phyloP scores from a whole-genome alignment of 2,888 invertebrate genomes.

The Rhimphoctona megacephalus region DNA sequence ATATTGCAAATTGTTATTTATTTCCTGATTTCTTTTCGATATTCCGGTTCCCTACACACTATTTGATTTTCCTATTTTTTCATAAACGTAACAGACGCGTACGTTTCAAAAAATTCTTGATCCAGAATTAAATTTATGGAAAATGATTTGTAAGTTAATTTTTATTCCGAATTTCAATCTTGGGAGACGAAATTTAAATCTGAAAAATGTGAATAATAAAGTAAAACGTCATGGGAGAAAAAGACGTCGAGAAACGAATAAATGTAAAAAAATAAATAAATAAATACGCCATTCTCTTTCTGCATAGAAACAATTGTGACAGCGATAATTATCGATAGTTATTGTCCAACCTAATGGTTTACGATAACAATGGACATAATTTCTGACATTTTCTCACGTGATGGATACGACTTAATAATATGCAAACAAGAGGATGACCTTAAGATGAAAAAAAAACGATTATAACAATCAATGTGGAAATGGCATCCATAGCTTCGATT shows the following conservation, averaged over 20 bases:
- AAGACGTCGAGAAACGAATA: not conserved
- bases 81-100: no score
- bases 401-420: constrained; percentile 36
- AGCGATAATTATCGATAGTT: constrained; percentile 25
- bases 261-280: not conserved
- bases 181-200: not conserved
- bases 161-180: not conserved
- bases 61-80: no score
- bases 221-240: not conserved
- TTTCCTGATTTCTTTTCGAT: no score
- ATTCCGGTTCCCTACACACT: no score
- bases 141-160: not conserved
- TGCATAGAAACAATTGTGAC: not conserved
- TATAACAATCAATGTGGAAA: constrained; percentile 47
- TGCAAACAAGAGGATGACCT: constrained; percentile 40
- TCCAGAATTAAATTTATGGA: no score
- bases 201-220: not conserved
- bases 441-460: constrained; percentile 16
- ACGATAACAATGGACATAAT: constrained; percentile 43
- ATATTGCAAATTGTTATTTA: no score
- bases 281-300: not conserved
- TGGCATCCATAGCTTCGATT: constrained; percentile 20
- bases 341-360: not conserved
- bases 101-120: no score
- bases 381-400: constrained; percentile 41